Evolutionary conservation across 1,140 invertebrate genomes (phyloP), one percentile per base, ranked within the genome.

Genomic region (Hylaeus volcanicus): DNA sequence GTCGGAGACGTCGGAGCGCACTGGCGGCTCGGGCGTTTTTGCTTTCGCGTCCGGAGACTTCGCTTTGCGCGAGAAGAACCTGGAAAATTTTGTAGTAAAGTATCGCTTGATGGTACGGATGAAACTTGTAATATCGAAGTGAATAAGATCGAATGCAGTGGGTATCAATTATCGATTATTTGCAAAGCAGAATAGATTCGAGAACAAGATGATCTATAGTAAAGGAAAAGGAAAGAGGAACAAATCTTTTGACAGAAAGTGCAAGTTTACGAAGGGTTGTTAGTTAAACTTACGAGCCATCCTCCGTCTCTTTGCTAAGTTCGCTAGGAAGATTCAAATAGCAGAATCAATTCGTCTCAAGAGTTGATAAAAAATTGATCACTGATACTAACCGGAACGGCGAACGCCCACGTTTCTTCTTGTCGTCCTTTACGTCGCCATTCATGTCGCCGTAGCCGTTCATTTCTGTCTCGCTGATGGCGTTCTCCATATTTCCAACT

Each of bases 321-420:
- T 90, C 88, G 88, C 91, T 92, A 88, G 87, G 86, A 89, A 86
- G 11, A 41, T 69, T 60, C 63, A 74, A 71, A 58, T 61, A 82
- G 63, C n/a, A 73, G 69, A 65, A 68, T 83, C 60, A 69, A 63
- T 63, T 80, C 63, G 12, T 5, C 4, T 15, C 63, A 61, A 43
- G 11, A 39, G 26, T 45, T 9, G 5, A 51, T 0, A 39, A 43
- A 11, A 1, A 61, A 45, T 86, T 1, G 61, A 9, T 51, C 9
- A 5, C 12, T 73, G 53, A 2, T 65, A 69, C 91, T 94, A 94
- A 98, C 96, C 97, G 97, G 92, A 98, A 98, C 41, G 98, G 98
- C 55, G 97, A 98, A 87, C 97, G 95, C 63, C 97, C 97, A 15
- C 98, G 93, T 90, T 97, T 96, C 89, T 98, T 98, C 87, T 98